Evolutionary conservation across 1,140 invertebrate species (phyloP).

Genomic region (Teleopsis dalmanni): DNA sequence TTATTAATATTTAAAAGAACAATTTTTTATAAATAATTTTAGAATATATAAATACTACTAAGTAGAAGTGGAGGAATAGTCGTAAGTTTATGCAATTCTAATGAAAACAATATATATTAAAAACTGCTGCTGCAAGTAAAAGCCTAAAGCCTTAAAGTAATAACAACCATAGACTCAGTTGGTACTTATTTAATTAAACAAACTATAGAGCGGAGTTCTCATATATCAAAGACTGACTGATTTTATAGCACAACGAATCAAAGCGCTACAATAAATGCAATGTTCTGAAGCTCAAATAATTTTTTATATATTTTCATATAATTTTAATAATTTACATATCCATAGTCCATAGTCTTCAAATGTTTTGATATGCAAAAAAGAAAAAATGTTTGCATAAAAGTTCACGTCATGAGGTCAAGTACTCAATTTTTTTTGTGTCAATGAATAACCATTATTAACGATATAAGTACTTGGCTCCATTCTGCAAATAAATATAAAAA

Average conservation of each 20-base stretch:
- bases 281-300: neutral
- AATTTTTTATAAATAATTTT: neutral
- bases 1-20: neutral
- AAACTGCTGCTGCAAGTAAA: neutral
- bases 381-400: neutral
- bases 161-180: conserved; percentile 27
- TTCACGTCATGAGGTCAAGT: neutral
- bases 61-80: conserved; percentile 12
- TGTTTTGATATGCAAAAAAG: neutral
- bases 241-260: neutral
- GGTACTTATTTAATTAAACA: conserved; percentile 35
- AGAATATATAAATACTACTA: conserved; percentile 27
- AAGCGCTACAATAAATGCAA: conserved; percentile 3
- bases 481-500: too few relatives aligned
- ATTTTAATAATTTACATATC: neutral
- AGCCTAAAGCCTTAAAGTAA: conserved; percentile 4
- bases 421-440: neutral
- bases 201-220: neutral
- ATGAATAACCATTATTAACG: too few relatives aligned
- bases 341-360: neutral
- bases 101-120: conserved; percentile 1
- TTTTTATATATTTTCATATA: neutral
- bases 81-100: conserved; percentile 38
- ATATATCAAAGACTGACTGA: conserved; percentile 1
- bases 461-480: too few relatives aligned